Conservation (phyloP, 2,797 vertebrate genomes). For the Chelonia mydas region DNA sequence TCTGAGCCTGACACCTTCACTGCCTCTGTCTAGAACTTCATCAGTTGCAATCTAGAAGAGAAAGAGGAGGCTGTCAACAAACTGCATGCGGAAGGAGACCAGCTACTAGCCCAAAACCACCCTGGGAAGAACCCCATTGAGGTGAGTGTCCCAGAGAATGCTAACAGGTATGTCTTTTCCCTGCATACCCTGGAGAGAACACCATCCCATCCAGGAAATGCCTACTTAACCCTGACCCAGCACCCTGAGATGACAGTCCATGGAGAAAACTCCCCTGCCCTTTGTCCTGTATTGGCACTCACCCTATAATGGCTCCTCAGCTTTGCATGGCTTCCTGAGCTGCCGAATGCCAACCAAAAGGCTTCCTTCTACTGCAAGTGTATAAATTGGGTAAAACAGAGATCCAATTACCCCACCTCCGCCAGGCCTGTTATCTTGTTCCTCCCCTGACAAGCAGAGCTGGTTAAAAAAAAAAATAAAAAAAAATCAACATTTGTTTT, state of each 20-base stretch:
- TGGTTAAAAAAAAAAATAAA: neutral
- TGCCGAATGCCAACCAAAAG: neutral
- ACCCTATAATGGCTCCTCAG: neutral
- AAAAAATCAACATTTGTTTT: neutral
- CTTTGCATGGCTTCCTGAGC: neutral
- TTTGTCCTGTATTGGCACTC: neutral
- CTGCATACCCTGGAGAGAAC: accelerated
- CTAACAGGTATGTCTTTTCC: neutral
- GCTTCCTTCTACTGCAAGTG: neutral
- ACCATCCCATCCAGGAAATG: accelerated
- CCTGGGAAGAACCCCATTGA: conserved; percentile 92
- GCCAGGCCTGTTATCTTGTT: neutral
- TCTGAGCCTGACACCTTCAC: neutral
- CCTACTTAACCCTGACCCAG: neutral
- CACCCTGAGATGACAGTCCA: neutral
- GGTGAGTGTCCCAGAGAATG: conserved; percentile 73
- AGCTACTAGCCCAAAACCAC: conserved; percentile 85
- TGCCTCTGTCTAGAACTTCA: conserved; percentile 86
- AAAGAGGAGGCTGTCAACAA: conserved; percentile 92
- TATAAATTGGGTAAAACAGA: neutral
- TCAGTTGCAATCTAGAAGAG: conserved; percentile 93
- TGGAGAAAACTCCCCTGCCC: neutral
- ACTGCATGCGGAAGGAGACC: conserved; percentile 91
- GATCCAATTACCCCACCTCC: neutral
- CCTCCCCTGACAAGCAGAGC: neutral